Base-by-base conservation (phyloP, 2,797 vertebrate species). In the Schizopygopsis malacanthus region DNA sequence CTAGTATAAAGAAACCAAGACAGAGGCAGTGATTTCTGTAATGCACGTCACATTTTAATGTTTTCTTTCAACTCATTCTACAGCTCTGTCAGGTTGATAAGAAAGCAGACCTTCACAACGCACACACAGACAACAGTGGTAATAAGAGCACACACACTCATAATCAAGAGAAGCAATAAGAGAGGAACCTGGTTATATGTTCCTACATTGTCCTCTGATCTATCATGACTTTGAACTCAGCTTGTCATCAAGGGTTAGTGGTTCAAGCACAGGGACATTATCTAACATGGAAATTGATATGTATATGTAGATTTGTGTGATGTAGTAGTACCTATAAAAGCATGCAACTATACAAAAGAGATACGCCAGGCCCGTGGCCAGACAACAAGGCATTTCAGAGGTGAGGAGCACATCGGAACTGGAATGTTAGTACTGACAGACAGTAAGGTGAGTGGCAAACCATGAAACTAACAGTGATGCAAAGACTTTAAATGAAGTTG, bases 11-110 rank as follows among this genome's bases (percentile, higher is more conserved):
- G 5, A 56, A 87, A 61, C 82, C 6, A 79, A 71, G 71, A 84
- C 63, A 78, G 52, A 81, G 16, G 43, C 25, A 63, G 71, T 28
- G 41, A 25, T 59, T 88, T 89, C 80, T 83, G 86, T 91, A 89
- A 90, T 88, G 83, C 91, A 92, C 87, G 67, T 91, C 88, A 92
- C 91, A 91, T 92, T 91, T 92, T 93, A 92, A 92, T 92, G 87
- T 84, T 39, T 88, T 65, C 16, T 84, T 90, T 90, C 87, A 87
- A 91, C 87, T 87, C 85, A 83, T 89, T 92, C 92, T 89, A 92
- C 91, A 92, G 86, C 88, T 91, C 88, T 87, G 89, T 90, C 88
- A 90, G 87, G 77, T 89, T 87, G 81, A 83, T 89, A 86, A 91
- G 89, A 91, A 90, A 92, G 87, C 88, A 89, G 89, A 90, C 85